Base-by-base conservation (phyloP, 2,888 invertebrate species). In the Parnassius orleans region DNA sequence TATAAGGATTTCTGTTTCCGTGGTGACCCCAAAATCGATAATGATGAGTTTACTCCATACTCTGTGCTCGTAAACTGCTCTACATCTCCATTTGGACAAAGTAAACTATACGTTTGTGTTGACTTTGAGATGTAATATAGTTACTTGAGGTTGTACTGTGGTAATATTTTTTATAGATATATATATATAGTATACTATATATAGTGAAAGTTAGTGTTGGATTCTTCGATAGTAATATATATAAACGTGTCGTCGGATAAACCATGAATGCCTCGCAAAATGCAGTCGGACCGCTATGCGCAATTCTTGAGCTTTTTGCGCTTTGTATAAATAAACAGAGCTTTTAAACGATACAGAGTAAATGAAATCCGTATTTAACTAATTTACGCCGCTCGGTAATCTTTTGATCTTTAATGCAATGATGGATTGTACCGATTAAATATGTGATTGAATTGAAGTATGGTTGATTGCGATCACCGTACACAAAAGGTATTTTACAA, bases 191-290 rank as follows among this genome's bases (percentile, higher is more conserved):
- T n/a, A n/a, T n/a, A n/a, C n/a, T n/a, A n/a, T n/a, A n/a, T 43
- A 43, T 10, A 11, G 43, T 10, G 43, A 43, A 43, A 11, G 11
- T 3, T 43, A 1, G 42, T 14, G 42, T 43, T 41, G 55, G 44
- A 19, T 55, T 55, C 15, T 55, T 9, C 9, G 33, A 7, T 33
- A 5, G 11, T 9, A 3, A 24, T 55, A 24, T 55, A 55, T 46
- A 55, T 55, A 55, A 55, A 55, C 12, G 12, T n/a, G n/a, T n/a
- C 15, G 2, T 7, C 15, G 19, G 15, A 44, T 19, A 43, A 44
- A 55, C 46, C 44, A 44, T 44, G 46, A 55, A 44, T 46, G 24
- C n/a, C 46, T 11, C 46, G 55, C 55, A 44, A 55, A 52, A 52
- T 33, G 52, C 12, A n/a, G 55, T 44, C 46, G 46, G 41, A n/a